Evolutionary conservation across 2,113 vertebrate species (phyloP).

Genomic region (Hemichromis elongatus): DNA sequence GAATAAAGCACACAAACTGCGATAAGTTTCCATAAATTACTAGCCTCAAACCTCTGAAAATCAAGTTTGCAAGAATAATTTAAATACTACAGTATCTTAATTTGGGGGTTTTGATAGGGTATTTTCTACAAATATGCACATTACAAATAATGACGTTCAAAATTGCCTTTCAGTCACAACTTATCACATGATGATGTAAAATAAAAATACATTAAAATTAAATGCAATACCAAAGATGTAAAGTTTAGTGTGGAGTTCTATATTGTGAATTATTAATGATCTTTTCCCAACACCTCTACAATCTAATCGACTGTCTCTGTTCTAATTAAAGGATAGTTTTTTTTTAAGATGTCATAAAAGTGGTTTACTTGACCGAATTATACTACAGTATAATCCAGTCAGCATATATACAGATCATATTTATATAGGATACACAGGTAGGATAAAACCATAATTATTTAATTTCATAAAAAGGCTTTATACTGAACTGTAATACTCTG

Average conservation of each 20-base stretch:
- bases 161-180: neutral
- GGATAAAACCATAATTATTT: neutral
- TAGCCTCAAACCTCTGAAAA: neutral
- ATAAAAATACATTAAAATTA: neutral
- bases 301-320: neutral
- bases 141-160: neutral
- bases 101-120: neutral
- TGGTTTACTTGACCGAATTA: neutral
- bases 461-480: neutral
- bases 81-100: neutral
- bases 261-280: neutral
- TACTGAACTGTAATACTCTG: neutral
- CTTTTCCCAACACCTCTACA: neutral
- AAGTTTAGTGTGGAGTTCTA: neutral
- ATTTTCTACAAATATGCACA: neutral
- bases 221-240: neutral
- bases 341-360: neutral
- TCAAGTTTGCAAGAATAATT: neutral
- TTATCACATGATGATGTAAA: neutral
- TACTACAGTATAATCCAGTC: neutral
- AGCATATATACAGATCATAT: neutral
- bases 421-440: neutral
- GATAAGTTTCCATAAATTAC: neutral
- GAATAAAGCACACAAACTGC: neutral
- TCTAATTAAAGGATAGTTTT: neutral